A percentile compares a stretch with the other conserved stretches of the same genome.
Evolutionary conservation across 2,797 vertebrate genomes (phyloP).

Genomic region (Pangasius macronema): DNA sequence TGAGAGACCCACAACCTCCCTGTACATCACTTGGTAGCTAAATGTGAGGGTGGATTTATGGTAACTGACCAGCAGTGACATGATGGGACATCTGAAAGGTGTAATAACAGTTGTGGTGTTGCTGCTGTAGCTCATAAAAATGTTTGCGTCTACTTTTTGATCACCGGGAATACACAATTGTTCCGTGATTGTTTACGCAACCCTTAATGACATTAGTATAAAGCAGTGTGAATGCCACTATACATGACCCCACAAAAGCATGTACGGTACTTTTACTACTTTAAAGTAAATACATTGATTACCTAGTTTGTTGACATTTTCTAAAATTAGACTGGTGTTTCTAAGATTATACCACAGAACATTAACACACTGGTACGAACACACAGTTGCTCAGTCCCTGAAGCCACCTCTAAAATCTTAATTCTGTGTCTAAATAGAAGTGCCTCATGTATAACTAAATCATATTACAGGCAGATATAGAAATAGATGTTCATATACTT

Average conservation of each 20-base stretch:
- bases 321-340: background rate
- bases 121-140: background rate
- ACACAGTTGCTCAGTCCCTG: background rate
- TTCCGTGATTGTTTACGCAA: background rate
- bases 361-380: background rate
- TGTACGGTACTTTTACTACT: background rate
- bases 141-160: background rate
- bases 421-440: background rate
- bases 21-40: background rate
- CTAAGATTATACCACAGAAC: background rate
- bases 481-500: conserved; percentile 75
- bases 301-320: background rate
- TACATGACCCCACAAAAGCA: background rate
- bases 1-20: no score
- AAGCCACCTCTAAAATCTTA: background rate
- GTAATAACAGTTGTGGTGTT: background rate
- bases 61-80: background rate
- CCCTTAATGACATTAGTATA: background rate
- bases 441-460: background rate
- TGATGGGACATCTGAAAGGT: no score
- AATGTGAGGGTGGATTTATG: background rate
- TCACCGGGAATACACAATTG: background rate
- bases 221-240: background rate
- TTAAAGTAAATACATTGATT: background rate
- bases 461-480: conserved; percentile 54